A percentile compares a stretch with the other conserved stretches of the same genome.
Conservation (phyloP, 2,888 invertebrate species). For the Cheilosia impressa region DNA sequence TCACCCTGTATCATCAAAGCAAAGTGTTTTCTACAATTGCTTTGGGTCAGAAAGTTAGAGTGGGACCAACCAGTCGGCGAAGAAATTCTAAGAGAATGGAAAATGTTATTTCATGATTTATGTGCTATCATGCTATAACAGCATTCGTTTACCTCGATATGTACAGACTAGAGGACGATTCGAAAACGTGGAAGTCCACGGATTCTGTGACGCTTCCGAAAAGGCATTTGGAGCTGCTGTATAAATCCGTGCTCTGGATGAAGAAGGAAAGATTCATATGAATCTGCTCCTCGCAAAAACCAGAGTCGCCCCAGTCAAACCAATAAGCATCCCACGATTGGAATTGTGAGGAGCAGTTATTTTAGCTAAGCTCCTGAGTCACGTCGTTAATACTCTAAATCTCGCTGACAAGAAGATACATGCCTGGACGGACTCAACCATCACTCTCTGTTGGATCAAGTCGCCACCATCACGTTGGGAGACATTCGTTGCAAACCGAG, state of each 20-base stretch:
- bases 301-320: neutral
- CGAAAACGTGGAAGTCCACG: neutral
- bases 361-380: neutral
- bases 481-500: no score
- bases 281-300: neutral
- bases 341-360: neutral
- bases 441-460: slow-evolving; percentile 63
- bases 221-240: slow-evolving; percentile 5
- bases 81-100: neutral
- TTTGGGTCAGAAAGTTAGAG: slow-evolving; percentile 1
- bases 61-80: neutral
- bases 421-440: slow-evolving; percentile 47
- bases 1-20: no score
- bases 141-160: slow-evolving; percentile 1
- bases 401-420: neutral
- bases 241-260: neutral
- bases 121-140: neutral
- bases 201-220: neutral
- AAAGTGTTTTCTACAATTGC: neutral
- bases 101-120: neutral
- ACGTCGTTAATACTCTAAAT: neutral
- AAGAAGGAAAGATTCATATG: neutral
- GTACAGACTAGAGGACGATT: neutral
- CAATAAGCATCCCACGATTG: slow-evolving; percentile 2
- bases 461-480: neutral